Base-by-base conservation (phyloP, 2,797 vertebrate genomes). In the Falco cherrug region DNA sequence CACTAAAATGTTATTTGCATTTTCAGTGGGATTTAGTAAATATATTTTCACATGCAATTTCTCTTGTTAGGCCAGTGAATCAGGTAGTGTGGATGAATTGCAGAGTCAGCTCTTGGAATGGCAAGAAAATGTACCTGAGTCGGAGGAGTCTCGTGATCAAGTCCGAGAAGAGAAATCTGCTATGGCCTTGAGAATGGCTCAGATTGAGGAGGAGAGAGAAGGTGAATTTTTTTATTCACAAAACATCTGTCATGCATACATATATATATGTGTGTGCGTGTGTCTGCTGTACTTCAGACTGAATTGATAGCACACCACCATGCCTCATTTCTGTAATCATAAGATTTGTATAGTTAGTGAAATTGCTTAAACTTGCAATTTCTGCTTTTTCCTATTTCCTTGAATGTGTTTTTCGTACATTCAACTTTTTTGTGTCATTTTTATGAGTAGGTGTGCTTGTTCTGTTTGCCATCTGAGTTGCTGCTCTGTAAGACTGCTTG, bases 201-300 rank as follows among this genome's bases (percentile, higher is more conserved):
- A 99, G 97, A 98, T 99, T 94, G 99, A 99, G 97, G 99, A 99
- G 97, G 99, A 99, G 79, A 96, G 99, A 98, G 99, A 99, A 99
- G 99, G 99, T 99, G 97, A 98, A 73, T 93, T 87, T 31, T 37
- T 94, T 74, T 45, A 35, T 83, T 91, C 92, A 64, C 74, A 20
- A 5, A 78, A 11, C 28, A 65, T 1, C 43, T 37, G 19, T 21
- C 5, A 1, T 51, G 19, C 45, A 81, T 65, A 22, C 51, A 14
- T 10, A 33, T 10, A 25, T 9, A 8, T 3, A 6, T 37, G 15
- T 47, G 8, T 18, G 13, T 16, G 26, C 51, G 11, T 56, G 8
- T 60, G 54, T 90, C 51, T 77, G 16, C 53, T 82, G 63, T 65
- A 69, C 28, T 87, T 95, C 77, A 56, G 47, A 31, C n/a, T 2